Evolutionary conservation across 2,797 vertebrate species (phyloP), one percentile per base, ranked within the genome.

Genomic region (Lutjanus campechanus): DNA sequence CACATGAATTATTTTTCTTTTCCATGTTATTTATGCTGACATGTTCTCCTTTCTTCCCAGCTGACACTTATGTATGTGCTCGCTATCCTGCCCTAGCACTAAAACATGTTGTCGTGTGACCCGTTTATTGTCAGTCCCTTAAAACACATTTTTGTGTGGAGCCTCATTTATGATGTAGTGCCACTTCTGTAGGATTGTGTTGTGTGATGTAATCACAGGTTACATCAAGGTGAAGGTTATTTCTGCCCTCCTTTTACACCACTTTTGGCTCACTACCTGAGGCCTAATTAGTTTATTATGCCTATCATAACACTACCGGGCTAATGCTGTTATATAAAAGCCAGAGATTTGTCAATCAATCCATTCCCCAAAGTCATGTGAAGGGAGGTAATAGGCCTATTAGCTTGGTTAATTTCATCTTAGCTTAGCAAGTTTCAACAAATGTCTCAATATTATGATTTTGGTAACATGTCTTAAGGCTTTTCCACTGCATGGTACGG

Each of bases 321-420:
- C 25, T 77, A 60, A 88, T 53, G 22, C 47, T 77, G 10, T 88
- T 91, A 72, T 61, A 59, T 82, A 84, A 89, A 29, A 47, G 29
- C 11, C 17, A 63, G 58, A 76, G 47, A 59, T 85, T 72, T 77
- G 64, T 73, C 40, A 76, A 25, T 81, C 61, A 77, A 62, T 62
- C 43, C 11, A 11, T 73, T 80, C 67, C 16, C 49, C 17, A 65
- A 56, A 58, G 22, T 61, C 66, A 69, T 71, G 58, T 71, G 77
- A 73, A 73, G 8, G 12, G 11, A 67, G 41, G 22, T 46, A 76
- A 78, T 50, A 49, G 10, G 49, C 5, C 4, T 69, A 58, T 77
- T 70, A 44, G 22, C 20, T 43, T 66, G 40, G 62, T 59, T 77
- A 11, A 71, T 81, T 85, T 69, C 4, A 46, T 54, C 36, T 62